Percentiles rank a stretch among this genome's conserved stretches.
phyloP scores from a whole-genome alignment of 1,140 invertebrate genomes.

The Paramacrobiotus metropolitanus region DNA sequence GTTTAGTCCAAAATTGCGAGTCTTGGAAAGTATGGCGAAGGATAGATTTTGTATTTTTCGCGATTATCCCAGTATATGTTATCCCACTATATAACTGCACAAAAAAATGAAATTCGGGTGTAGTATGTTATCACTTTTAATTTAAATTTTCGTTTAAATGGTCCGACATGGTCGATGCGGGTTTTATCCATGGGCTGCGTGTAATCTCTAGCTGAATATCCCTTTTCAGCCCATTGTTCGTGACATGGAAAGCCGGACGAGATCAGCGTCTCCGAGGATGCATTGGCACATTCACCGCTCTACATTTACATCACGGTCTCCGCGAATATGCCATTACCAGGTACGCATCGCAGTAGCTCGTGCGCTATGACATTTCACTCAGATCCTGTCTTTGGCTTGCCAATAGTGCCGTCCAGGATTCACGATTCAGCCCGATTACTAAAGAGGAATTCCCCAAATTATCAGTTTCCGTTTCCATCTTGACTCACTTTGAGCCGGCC shows the following conservation, averaged over 20 bases:
- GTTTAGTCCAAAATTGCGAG: too few species aligned
- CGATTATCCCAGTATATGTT: too few species aligned
- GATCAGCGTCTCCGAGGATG: constrained; percentile 73
- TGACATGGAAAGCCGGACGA: constrained; percentile 90
- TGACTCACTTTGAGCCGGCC: constrained; percentile 84
- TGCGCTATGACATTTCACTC: not conserved
- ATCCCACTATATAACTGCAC: too few species aligned
- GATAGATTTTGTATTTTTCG: too few species aligned
- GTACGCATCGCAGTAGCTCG: constrained; percentile 22
- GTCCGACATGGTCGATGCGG: too few species aligned
- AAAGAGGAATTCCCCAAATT: constrained; percentile 73
- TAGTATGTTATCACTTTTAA: too few species aligned
- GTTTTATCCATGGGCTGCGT: too few species aligned
- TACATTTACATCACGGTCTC: constrained; percentile 72
- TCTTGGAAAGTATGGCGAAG: too few species aligned
- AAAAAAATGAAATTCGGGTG: too few species aligned
- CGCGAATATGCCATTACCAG: constrained; percentile 84
- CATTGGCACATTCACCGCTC: constrained; percentile 81
- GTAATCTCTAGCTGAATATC: too few species aligned
- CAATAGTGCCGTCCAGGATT: constrained; percentile 81
- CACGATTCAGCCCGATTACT: constrained; percentile 80
- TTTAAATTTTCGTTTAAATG: too few species aligned
- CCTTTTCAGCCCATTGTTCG: constrained; percentile 76
- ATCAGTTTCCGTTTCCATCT: constrained; percentile 80
- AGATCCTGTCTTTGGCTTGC: constrained; percentile 1